These are phyloP conservation scores for Meteorus sp. DNA, from an alignment of 1,140 invertebrate species.

Conservation along the genomic window DNA sequence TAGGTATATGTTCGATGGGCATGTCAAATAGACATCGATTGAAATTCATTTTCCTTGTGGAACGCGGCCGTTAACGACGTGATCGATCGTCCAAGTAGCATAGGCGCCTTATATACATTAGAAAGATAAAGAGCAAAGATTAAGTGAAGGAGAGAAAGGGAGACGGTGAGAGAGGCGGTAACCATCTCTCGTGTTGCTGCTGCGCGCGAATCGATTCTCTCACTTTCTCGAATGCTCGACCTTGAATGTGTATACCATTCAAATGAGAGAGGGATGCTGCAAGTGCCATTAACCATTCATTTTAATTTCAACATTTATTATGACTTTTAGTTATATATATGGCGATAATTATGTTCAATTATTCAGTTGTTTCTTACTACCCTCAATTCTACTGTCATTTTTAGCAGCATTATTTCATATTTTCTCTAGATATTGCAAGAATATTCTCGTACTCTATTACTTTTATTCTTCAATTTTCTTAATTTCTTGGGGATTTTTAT, in stretches of 20 bases:
- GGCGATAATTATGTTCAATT: too few species aligned
- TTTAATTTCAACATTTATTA: not conserved
- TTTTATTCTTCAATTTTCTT: too few species aligned
- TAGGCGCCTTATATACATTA: slow-evolving; percentile 3
- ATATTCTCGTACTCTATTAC: too few species aligned
- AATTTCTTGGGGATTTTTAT: too few species aligned
- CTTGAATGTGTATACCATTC: not conserved
- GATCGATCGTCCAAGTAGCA: slow-evolving; percentile 28
- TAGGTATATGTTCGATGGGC: not conserved
- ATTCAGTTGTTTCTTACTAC: too few species aligned
- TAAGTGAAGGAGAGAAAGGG: not conserved
- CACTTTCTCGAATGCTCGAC: slow-evolving; percentile 22
- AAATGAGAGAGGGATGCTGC: not conserved
- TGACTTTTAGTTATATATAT: too few species aligned
- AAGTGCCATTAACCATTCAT: not conserved
- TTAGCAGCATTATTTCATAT: too few species aligned
- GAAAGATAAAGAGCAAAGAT: too few species aligned
- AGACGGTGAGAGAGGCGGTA: slow-evolving; percentile 1
- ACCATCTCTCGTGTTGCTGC: slow-evolving; percentile 12
- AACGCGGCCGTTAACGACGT: slow-evolving; percentile 32
- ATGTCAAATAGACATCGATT: slow-evolving; percentile 4
- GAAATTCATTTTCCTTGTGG: slow-evolving; percentile 32
- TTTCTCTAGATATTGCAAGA: too few species aligned
- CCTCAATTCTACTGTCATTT: too few species aligned
- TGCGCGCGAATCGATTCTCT: slow-evolving; percentile 23